These are phyloP conservation scores for Anagyrus pseudococci DNA, from an alignment of 2,888 invertebrate species.

Conservation along the genomic window DNA sequence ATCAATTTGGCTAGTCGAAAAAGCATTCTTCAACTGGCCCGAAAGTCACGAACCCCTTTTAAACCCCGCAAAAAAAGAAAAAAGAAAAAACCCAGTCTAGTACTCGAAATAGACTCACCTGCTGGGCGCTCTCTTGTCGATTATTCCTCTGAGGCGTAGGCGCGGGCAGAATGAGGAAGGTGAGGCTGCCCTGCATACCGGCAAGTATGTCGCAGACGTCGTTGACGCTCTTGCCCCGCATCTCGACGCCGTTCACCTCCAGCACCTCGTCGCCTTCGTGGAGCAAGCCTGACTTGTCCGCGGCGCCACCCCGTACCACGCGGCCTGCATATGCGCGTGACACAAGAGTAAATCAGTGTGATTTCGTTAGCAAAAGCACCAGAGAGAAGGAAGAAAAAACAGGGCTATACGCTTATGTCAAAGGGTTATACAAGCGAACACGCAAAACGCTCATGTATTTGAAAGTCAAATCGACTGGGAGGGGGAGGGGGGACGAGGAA, in stretches of 20 bases:
- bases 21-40: too few species aligned
- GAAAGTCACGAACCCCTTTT: too few species aligned
- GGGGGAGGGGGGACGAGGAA: too few species aligned
- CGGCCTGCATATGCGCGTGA: conserved; percentile 69
- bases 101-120: conserved; percentile 51
- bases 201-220: conserved; percentile 96
- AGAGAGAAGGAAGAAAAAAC: too few species aligned
- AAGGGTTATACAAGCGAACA: background rate
- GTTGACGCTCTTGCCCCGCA: conserved; percentile 96
- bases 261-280: conserved; percentile 97
- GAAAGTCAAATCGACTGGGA: too few species aligned
- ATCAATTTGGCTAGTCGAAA: too few species aligned
- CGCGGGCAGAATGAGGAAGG: conserved; percentile 87
- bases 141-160: conserved; percentile 57
- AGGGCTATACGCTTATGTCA: too few species aligned
- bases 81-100: background rate
- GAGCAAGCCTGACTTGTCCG: conserved; percentile 92
- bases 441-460: too few species aligned
- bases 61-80: background rate
- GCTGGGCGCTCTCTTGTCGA: conserved; percentile 54
- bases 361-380: too few species aligned
- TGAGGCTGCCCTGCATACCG: conserved; percentile 90
- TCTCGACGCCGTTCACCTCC: conserved; percentile 93
- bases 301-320: conserved; percentile 95
- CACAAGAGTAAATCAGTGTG: too few species aligned